These are phyloP conservation scores for Leptopilina clavipes DNA, from an alignment of 1,140 invertebrate species.

Conservation along the genomic window DNA sequence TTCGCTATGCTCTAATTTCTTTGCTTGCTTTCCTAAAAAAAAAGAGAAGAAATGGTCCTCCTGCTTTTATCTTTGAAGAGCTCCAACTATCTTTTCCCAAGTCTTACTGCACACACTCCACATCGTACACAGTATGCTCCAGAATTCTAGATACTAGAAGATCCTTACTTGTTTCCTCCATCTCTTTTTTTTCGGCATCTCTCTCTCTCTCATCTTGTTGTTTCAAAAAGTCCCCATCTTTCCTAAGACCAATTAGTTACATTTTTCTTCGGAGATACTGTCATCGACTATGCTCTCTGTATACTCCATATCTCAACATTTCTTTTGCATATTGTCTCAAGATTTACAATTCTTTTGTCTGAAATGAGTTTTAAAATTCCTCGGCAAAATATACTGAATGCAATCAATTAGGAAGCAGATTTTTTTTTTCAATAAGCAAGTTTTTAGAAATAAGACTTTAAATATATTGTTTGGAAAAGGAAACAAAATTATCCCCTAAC, in stretches of 20 bases:
- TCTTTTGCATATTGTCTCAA: background rate
- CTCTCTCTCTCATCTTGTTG: conserved; percentile 55
- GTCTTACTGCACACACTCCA: conserved; percentile 61
- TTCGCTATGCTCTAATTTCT: conserved; percentile 61
- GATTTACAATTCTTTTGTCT: background rate
- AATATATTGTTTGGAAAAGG: too few relatives aligned
- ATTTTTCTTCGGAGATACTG: conserved; percentile 62
- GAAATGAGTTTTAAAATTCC: too few relatives aligned
- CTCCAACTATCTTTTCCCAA: conserved; percentile 63
- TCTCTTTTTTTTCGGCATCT: conserved; percentile 47
- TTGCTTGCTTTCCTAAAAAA: conserved; percentile 63
- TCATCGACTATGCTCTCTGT: conserved; percentile 64
- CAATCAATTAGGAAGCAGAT: too few relatives aligned
- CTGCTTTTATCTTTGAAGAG: conserved; percentile 58
- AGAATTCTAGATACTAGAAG: conserved; percentile 66
- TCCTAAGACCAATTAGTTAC: conserved; percentile 67
- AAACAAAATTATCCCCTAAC: too few relatives aligned
- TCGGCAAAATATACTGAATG: too few relatives aligned
- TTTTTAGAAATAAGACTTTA: too few relatives aligned
- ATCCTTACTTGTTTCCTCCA: conserved; percentile 53
- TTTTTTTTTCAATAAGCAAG: too few relatives aligned
- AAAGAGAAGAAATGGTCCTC: conserved; percentile 44
- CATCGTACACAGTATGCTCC: conserved; percentile 52
- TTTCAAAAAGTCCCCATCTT: conserved; percentile 59
- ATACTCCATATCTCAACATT: background rate